Evolutionary conservation across 2,113 vertebrate genomes (phyloP), one percentile per base, ranked within the genome.

Genomic region (Cygnus atratus): DNA sequence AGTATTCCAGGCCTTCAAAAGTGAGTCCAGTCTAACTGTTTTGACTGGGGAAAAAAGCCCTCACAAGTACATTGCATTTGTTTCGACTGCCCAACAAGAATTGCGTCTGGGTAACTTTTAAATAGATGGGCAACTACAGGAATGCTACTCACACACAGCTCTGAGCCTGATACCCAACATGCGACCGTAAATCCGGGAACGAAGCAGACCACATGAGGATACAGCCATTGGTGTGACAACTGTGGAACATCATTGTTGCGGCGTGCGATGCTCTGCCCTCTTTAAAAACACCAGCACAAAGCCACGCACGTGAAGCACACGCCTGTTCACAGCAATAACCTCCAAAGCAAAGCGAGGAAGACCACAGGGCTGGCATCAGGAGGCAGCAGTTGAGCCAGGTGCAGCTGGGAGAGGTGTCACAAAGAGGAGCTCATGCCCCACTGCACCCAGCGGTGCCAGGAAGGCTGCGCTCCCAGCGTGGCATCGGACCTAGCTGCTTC

Each of bases 381-480:
- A 44, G 4, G 16, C 31, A 21, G 72, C 50, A 61, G 73, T 28
- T 67, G 61, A 67, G 81, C 41, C 65, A 46, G 4, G 1, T 0
- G 6, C 70, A 87, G 90, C 88, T 77, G 79, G 9, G 62, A 13
- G 35, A 66, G 77, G 83, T 3, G 6, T 66, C 61, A 8, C 22
- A 61, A 79, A 76, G 52, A 77, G 0, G 26, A 93, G 48, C 85
- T 95, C 65, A 12, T 11, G 80, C 44, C 35, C 78, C 28, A 35
- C 75, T 11, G 25, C 0, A 0, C 16, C 61, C 0, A 0, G 25
- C 68, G 4, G 0, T 39, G 67, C 25, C 0, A 3, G 82, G 62
- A 29, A 62, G 41, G 31, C 52, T 67, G 67, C 0, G 0, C 33
- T 63, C 4, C 0, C 43, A n/a, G 25, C 8, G 1, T 8, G 0